These are phyloP conservation scores for Microvelia longipes DNA, from an alignment of 1,140 invertebrate genomes.

Conservation along the genomic window DNA sequence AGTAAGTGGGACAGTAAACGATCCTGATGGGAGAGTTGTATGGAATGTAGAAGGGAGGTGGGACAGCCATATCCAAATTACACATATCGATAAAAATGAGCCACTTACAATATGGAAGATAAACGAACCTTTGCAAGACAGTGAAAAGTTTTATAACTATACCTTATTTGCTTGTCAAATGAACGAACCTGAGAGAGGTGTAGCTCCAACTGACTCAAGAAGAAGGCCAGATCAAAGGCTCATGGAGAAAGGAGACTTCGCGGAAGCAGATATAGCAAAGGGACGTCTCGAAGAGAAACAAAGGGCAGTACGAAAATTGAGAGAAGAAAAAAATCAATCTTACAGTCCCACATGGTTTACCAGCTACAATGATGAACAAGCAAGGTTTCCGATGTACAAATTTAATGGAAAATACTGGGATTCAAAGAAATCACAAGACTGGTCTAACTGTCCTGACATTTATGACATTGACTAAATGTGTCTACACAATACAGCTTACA, in stretches of 20 bases:
- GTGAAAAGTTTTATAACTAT: constrained; percentile 81
- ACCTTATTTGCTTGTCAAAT: constrained; percentile 87
- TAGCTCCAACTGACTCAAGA: constrained; percentile 90
- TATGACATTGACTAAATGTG: constrained; percentile 1
- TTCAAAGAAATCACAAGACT: constrained; percentile 73
- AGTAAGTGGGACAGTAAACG: constrained; percentile 52
- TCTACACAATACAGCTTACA: no score
- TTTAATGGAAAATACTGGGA: constrained; percentile 88
- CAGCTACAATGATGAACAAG: constrained; percentile 58
- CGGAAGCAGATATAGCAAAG: constrained; percentile 91
- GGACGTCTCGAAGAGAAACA: constrained; percentile 89
- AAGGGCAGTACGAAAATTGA: constrained; percentile 52
- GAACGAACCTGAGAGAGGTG: constrained; percentile 81
- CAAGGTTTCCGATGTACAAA: constrained; percentile 65
- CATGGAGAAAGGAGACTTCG: constrained; percentile 95
- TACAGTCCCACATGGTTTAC: constrained; percentile 86
- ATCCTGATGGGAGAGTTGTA: constrained; percentile 40
- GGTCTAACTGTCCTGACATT: constrained; percentile 75
- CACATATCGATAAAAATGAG: constrained; percentile 65
- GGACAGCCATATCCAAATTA: constrained; percentile 87
- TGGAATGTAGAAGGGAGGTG: constrained; percentile 84
- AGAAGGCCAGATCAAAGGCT: constrained; percentile 85
- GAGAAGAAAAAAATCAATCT: constrained; percentile 46
- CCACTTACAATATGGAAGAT: constrained; percentile 27
- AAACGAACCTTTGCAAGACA: constrained; percentile 39